Evolutionary conservation across 2,888 invertebrate species (phyloP).

Genomic region (Chrysolina oricalcia): DNA sequence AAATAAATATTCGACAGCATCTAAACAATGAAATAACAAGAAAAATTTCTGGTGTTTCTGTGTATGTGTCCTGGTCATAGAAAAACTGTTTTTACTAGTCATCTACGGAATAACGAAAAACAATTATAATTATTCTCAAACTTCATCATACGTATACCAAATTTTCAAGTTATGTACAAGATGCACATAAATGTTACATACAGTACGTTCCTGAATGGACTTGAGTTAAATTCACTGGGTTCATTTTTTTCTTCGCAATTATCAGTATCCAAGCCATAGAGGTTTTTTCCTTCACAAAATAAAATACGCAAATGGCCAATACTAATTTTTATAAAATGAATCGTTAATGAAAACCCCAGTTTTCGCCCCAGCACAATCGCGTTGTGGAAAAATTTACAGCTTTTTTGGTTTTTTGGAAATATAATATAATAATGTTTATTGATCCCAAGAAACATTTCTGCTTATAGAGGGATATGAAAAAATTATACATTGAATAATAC

Average conservation of each 20-base stretch:
- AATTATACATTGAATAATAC: too few species aligned
- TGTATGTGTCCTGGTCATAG: constrained; percentile 58
- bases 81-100: constrained; percentile 52
- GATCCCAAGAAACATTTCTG: too few species aligned
- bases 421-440: too few species aligned
- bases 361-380: too few species aligned
- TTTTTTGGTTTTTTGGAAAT: too few species aligned
- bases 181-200: constrained; percentile 50
- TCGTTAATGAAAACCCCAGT: too few species aligned
- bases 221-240: constrained; percentile 17
- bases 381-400: too few species aligned
- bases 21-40: constrained; percentile 40
- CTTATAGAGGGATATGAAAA: too few species aligned
- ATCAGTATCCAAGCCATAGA: background rate
- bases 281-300: too few species aligned
- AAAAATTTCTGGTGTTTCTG: constrained; percentile 40
- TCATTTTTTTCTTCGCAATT: background rate
- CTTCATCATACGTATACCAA: constrained; percentile 73
- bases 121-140: constrained; percentile 70
- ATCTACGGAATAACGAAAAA: constrained; percentile 68
- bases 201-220: constrained; percentile 37
- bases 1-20: constrained; percentile 39
- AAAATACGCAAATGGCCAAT: too few species aligned
- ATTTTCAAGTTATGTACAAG: constrained; percentile 67
- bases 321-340: too few species aligned